Conservation (phyloP, 2,888 invertebrate species). For the Apamea monoglypha region DNA sequence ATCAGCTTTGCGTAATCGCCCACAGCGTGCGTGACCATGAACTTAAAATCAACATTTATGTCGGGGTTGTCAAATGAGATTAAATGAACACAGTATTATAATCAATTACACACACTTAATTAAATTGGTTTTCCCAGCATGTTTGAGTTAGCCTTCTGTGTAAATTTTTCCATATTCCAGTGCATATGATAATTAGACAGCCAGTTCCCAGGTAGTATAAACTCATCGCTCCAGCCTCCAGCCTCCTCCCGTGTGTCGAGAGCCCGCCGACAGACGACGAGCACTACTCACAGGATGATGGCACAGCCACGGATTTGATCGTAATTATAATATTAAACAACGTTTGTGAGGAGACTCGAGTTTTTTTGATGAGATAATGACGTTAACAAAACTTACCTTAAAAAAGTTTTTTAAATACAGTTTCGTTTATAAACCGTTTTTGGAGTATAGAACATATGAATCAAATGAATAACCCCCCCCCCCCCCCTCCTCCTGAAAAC, state of each 20-base stretch:
- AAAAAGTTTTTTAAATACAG: neutral
- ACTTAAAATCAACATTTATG: too few species aligned
- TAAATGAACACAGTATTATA: neutral
- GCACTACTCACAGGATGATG: neutral
- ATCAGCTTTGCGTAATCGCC: too few species aligned
- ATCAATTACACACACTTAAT: neutral
- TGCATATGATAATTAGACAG: constrained; percentile 15
- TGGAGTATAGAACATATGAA: neutral
- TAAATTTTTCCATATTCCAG: neutral
- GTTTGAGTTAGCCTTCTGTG: constrained; percentile 8
- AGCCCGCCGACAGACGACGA: neutral
- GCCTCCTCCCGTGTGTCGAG: constrained; percentile 5
- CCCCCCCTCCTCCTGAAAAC: too few species aligned
- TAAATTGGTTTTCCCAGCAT: neutral
- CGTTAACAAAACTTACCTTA: neutral
- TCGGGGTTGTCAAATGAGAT: neutral
- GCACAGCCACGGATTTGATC: constrained; percentile 13
- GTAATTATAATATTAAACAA: constrained; percentile 17
- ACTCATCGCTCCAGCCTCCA: neutral
- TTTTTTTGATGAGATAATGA: neutral
- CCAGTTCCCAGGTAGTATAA: neutral
- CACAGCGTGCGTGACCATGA: too few species aligned
- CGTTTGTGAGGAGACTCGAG: constrained; percentile 15
- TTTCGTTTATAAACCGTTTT: neutral
- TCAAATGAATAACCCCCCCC: too few species aligned